These are phyloP conservation scores for Cosmia trapezina DNA, from an alignment of 2,888 invertebrate species.

Conservation along the genomic window DNA sequence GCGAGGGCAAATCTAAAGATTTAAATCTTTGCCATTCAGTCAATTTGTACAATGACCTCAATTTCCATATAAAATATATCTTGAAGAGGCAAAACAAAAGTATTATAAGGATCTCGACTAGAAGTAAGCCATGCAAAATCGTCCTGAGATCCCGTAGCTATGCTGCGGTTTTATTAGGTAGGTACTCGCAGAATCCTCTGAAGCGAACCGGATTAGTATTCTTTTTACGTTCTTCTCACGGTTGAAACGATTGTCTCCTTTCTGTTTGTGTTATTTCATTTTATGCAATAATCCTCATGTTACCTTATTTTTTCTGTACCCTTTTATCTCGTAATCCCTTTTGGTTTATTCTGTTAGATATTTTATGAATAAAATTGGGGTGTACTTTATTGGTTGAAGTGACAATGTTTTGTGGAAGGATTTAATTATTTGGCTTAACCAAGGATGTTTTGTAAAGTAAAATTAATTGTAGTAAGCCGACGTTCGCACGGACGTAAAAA, in stretches of 20 bases:
- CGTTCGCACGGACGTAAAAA: too few species aligned
- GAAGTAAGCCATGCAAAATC: constrained; percentile 49
- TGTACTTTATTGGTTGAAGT: constrained; percentile 5
- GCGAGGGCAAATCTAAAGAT: neutral
- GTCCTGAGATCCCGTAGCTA: constrained; percentile 26
- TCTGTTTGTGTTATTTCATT: constrained; percentile 57
- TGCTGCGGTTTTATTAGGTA: constrained; percentile 42
- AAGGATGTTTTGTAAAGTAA: too few species aligned
- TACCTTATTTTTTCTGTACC: constrained; percentile 48
- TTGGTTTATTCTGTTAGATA: constrained; percentile 4
- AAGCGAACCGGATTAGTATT: constrained; percentile 56
- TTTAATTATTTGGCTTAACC: neutral
- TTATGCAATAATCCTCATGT: constrained; percentile 54
- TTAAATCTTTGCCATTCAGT: neutral
- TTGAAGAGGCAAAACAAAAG: constrained; percentile 37
- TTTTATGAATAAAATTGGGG: constrained; percentile 26
- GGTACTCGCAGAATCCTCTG: constrained; percentile 30
- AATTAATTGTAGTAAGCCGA: too few species aligned
- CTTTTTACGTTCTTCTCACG: constrained; percentile 42
- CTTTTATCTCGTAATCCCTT: constrained; percentile 45
- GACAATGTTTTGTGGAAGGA: neutral
- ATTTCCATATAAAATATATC: constrained; percentile 1
- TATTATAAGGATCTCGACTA: constrained; percentile 29
- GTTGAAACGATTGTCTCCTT: constrained; percentile 54
- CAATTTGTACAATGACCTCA: neutral